These are phyloP conservation scores for Coendou prehensilis DNA, from an alignment of 2,797 vertebrate genomes.

Conservation along the genomic window DNA sequence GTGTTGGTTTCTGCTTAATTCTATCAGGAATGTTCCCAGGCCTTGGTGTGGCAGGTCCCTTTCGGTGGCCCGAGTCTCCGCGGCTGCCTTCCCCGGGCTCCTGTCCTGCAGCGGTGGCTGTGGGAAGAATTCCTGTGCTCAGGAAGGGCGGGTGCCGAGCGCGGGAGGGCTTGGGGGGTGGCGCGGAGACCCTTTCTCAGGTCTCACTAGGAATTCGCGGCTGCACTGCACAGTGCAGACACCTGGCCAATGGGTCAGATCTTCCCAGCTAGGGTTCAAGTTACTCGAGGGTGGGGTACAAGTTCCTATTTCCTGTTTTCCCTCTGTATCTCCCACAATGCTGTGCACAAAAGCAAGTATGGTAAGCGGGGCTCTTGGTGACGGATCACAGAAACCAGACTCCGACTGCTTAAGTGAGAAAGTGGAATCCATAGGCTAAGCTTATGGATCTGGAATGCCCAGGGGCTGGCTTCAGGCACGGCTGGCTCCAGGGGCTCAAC, in stretches of 20 bases:
- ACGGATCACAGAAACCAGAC: neutral
- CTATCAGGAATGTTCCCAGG: neutral
- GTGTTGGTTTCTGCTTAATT: neutral
- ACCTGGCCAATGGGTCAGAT: accelerated
- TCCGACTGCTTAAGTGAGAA: neutral
- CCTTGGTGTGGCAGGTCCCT: neutral
- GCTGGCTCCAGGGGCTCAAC: neutral
- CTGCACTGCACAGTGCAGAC: neutral
- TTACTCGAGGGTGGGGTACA: accelerated
- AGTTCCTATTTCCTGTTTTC: neutral
- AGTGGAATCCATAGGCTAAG: neutral
- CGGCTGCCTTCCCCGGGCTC: neutral
- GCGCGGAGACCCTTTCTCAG: neutral
- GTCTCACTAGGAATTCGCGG: accelerated
- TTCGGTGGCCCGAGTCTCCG: accelerated
- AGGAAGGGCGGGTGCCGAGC: neutral
- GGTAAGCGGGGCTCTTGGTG: neutral
- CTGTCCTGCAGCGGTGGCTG: accelerated
- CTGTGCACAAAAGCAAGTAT: neutral
- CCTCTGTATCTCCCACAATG: accelerated
- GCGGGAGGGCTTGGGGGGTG: accelerated
- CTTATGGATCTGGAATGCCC: neutral
- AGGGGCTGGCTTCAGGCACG: neutral
- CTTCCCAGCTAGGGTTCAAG: neutral
- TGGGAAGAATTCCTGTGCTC: neutral